phyloP scores from a whole-genome alignment of 2,797 vertebrate genomes.

The Serranus cabrilla region DNA sequence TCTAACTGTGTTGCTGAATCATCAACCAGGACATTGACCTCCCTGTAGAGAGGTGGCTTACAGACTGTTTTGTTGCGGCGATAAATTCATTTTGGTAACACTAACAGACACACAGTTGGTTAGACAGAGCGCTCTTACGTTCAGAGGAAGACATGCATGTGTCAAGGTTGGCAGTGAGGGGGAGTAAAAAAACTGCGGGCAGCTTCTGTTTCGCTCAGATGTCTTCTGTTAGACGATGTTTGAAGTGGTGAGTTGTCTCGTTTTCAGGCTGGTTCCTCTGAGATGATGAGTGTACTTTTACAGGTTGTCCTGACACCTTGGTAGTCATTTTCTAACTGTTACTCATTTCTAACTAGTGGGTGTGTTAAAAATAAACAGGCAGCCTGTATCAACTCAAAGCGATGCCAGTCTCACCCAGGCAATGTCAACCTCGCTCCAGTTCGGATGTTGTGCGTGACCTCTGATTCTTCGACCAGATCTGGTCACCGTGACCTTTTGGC shows the following conservation, averaged over 20 bases:
- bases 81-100: constrained; percentile 2
- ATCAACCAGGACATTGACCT: constrained; percentile 14
- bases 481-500: constrained; percentile 47
- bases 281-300: neutral
- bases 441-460: constrained; percentile 31
- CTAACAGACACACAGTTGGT: neutral
- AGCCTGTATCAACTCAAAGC: neutral
- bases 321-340: neutral
- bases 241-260: neutral
- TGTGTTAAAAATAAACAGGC: neutral
- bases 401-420: neutral
- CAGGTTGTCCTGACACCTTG: neutral
- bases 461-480: constrained; percentile 23
- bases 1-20: constrained; percentile 18
- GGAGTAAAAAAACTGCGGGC: constrained; percentile 18
- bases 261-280: neutral
- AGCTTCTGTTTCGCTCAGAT: constrained; percentile 16
- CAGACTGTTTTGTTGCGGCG: neutral
- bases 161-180: neutral
- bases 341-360: neutral
- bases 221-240: constrained; percentile 10
- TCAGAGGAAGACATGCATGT: neutral
- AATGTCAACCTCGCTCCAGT: neutral
- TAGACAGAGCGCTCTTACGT: neutral
- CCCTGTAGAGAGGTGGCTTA: neutral